Evolutionary conservation across 2,888 invertebrate species (phyloP).

Genomic region (Stictocephala bisonia): DNA sequence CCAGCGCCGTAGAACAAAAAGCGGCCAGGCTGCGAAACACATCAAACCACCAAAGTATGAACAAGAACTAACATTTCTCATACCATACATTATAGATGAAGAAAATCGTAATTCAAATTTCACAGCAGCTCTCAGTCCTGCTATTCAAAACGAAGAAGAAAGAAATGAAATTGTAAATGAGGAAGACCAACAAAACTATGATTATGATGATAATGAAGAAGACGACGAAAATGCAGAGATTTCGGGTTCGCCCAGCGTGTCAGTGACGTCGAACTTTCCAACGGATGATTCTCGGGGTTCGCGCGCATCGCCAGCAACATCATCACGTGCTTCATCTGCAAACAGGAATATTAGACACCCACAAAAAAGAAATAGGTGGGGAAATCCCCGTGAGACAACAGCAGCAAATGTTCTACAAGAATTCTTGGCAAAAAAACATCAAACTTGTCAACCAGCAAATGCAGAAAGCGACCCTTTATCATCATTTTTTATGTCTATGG

Average conservation of each 20-base stretch:
- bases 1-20: slow-evolving; percentile 20
- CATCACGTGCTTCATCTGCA: neutral
- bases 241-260: neutral
- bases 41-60: slow-evolving; percentile 22
- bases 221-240: neutral
- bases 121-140: too few relatives aligned
- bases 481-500: slow-evolving; percentile 12
- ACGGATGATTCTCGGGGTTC: neutral
- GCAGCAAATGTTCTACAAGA: slow-evolving; percentile 28
- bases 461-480: neutral
- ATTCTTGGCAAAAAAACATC: slow-evolving; percentile 6
- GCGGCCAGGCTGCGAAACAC: neutral
- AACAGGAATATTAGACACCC: neutral
- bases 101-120: slow-evolving; percentile 16
- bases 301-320: neutral
- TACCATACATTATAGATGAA: neutral
- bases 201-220: too few relatives aligned
- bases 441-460: neutral
- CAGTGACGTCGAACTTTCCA: neutral
- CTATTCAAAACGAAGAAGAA: slow-evolving; percentile 20
- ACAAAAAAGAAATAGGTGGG: slow-evolving; percentile 5
- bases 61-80: slow-evolving; percentile 25
- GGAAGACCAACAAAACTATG: neutral
- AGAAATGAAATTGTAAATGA: neutral
- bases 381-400: neutral